A percentile compares a stretch with the other conserved stretches of the same genome.
Conservation (phyloP, 2,888 invertebrate species). For the Trissoscelio sp. region DNA sequence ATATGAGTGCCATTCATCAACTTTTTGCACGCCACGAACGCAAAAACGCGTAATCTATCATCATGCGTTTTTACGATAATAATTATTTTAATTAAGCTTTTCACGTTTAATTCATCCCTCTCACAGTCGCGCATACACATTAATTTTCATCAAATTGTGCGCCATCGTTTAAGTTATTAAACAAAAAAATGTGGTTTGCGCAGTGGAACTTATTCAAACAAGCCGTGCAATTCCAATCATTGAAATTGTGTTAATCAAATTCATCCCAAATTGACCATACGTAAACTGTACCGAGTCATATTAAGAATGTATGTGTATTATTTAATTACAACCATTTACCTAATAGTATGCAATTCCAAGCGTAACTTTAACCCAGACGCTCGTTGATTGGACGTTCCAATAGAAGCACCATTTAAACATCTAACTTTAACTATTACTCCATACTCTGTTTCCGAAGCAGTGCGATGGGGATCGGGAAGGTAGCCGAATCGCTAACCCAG, state of each 20-base stretch:
- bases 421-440: conserved; percentile 75
- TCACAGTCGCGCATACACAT: not conserved
- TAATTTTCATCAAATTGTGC: not conserved
- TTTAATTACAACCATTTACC: conserved; percentile 58
- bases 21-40: conserved; percentile 1
- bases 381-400: conserved; percentile 72
- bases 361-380: conserved; percentile 61
- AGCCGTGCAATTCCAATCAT: not conserved
- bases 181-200: not conserved
- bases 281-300: conserved; percentile 44
- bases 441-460: conserved; percentile 42
- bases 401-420: conserved; percentile 72
- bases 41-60: conserved; percentile 32
- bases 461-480: conserved; percentile 39
- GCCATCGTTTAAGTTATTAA: too few relatives aligned
- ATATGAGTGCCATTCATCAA: conserved; percentile 23
- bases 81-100: conserved; percentile 38
- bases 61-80: conserved; percentile 13
- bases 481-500: conserved; percentile 47
- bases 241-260: conserved; percentile 20
- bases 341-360: conserved; percentile 51
- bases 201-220: not conserved
- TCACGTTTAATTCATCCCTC: not conserved
- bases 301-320: conserved; percentile 43
- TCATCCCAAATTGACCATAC: conserved; percentile 34